These are phyloP conservation scores for Ictalurus furcatus DNA, from an alignment of 2,113 vertebrate genomes.

Conservation along the genomic window DNA sequence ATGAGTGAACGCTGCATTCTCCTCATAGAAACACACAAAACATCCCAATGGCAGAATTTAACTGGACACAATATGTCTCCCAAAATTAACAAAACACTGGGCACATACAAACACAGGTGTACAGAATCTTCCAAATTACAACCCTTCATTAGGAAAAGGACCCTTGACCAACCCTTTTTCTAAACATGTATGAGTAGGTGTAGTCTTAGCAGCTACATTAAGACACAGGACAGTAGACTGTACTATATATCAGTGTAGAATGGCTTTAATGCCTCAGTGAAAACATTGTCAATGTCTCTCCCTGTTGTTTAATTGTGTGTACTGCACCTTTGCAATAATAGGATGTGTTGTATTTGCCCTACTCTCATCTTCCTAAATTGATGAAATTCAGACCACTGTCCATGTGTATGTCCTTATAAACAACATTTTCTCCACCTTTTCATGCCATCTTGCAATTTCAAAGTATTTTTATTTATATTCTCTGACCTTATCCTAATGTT, in stretches of 20 bases:
- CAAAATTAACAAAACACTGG: neutral
- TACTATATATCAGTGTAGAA: neutral
- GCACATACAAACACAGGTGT: neutral
- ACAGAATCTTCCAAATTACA: neutral
- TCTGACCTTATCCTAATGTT: neutral
- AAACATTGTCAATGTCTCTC: slow-evolving; percentile 26
- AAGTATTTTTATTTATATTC: neutral
- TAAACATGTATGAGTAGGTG: neutral
- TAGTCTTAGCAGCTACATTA: neutral
- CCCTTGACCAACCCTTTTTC: neutral
- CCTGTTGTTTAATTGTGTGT: slow-evolving; percentile 8
- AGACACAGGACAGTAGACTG: neutral
- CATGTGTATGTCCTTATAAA: neutral
- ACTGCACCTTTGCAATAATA: neutral
- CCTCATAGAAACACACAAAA: neutral
- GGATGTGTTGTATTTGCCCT: too few relatives aligned
- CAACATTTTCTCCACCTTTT: neutral
- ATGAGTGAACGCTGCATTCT: neutral
- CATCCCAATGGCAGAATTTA: neutral
- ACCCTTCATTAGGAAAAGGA: too few relatives aligned
- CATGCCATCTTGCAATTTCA: neutral
- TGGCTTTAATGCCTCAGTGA: neutral
- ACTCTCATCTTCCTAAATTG: neutral
- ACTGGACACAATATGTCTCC: neutral
- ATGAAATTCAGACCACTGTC: neutral